Evolutionary conservation across 2,797 vertebrate species (phyloP).

Genomic region (Xerus rutilus): DNA sequence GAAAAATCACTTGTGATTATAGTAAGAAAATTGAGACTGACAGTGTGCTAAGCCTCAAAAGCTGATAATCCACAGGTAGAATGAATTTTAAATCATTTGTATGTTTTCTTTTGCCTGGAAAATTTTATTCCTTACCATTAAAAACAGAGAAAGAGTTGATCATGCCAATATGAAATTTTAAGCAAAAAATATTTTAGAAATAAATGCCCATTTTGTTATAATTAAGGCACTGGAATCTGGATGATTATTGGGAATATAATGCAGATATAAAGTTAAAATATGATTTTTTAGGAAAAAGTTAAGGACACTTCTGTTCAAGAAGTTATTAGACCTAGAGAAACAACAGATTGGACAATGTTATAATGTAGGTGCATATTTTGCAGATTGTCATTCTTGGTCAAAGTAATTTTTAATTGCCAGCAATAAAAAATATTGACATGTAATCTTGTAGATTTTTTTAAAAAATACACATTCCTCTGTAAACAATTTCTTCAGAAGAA

Average conservation of each 20-base stretch:
- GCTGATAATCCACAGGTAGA: background rate
- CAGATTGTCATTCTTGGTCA: constrained; percentile 54
- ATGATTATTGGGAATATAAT: background rate
- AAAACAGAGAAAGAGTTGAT: background rate
- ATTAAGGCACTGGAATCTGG: background rate
- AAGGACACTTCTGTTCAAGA: background rate
- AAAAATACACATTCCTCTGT: background rate
- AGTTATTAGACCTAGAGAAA: background rate
- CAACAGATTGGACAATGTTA: background rate
- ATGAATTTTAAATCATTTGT: background rate
- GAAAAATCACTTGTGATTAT: background rate
- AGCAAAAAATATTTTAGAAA: background rate
- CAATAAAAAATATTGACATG: constrained; percentile 62
- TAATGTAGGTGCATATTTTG: background rate
- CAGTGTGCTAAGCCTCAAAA: background rate
- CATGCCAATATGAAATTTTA: background rate
- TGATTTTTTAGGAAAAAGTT: background rate
- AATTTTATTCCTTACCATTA: background rate
- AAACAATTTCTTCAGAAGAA: constrained; percentile 38
- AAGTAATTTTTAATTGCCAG: constrained; percentile 15
- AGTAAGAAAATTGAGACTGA: background rate
- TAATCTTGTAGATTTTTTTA: background rate
- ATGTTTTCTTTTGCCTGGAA: background rate
- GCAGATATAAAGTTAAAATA: background rate
- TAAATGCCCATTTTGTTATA: background rate